Percentiles rank a stretch among this genome's conserved stretches.
These are phyloP conservation scores for Muschampia plurimacula DNA, from an alignment of 2,888 invertebrate species.

Conservation along the genomic window DNA sequence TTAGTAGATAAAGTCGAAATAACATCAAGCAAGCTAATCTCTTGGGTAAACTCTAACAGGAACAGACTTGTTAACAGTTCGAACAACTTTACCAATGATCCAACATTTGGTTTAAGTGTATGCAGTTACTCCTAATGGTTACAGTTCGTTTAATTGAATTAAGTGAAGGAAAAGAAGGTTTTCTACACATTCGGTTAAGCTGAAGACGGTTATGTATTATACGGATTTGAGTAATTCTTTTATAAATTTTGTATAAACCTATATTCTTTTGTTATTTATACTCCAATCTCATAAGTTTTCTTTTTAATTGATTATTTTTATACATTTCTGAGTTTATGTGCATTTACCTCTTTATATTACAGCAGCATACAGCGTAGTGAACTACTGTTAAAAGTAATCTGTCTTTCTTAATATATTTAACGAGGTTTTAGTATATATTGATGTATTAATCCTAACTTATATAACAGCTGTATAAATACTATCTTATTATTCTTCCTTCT, in stretches of 20 bases:
- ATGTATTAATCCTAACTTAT: not conserved
- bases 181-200: not conserved
- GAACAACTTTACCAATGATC: conserved; percentile 3
- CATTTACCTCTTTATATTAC: too few relatives aligned
- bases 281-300: too few relatives aligned
- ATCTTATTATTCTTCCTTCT: not conserved
- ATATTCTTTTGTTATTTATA: not conserved
- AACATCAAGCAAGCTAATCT: conserved; percentile 7
- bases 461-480: not conserved
- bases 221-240: not conserved
- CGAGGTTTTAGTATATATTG: not conserved
- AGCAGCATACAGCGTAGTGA: too few relatives aligned
- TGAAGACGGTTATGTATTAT: too few relatives aligned
- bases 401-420: not conserved
- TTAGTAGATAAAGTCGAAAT: not conserved
- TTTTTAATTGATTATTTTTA: too few relatives aligned
- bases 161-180: not conserved
- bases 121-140: not conserved
- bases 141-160: not conserved
- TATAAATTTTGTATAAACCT: not conserved
- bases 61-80: conserved; percentile 7
- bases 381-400: too few relatives aligned
- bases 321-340: too few relatives aligned
- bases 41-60: conserved; percentile 8
- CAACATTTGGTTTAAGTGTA: conserved; percentile 2